Evolutionary conservation across 1,140 invertebrate genomes (phyloP).

Genomic region (Lanistes nyassanus): DNA sequence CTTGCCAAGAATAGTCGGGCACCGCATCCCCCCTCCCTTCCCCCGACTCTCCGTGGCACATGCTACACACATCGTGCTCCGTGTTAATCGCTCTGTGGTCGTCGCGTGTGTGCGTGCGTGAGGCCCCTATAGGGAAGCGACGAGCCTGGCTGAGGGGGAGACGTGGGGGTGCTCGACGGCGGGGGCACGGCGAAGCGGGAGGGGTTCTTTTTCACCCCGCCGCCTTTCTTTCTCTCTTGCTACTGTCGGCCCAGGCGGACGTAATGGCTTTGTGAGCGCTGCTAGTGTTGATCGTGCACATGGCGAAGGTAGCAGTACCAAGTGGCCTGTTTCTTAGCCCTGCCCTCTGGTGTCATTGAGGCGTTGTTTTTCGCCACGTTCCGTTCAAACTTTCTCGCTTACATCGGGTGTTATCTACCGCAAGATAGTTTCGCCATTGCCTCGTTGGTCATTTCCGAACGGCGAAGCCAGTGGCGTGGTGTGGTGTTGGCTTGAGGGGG

Average conservation of each 20-base stretch:
- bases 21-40: too few relatives aligned
- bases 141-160: background rate
- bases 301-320: conserved; percentile 1
- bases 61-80: background rate
- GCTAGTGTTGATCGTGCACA: conserved; percentile 27
- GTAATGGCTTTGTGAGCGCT: conserved; percentile 24
- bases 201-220: conserved; percentile 14
- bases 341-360: background rate
- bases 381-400: background rate
- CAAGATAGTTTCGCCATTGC: background rate
- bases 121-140: conserved; percentile 7
- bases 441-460: background rate
- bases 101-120: conserved; percentile 18
- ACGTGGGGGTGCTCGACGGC: background rate
- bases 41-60: background rate
- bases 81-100: background rate
- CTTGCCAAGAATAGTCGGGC: background rate
- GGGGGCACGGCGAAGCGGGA: background rate
- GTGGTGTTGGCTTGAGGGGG: background rate
- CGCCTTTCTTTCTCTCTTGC: conserved; percentile 1
- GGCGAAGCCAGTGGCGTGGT: background rate
- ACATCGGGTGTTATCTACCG: background rate
- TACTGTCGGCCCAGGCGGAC: conserved; percentile 22
- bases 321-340: too few relatives aligned
- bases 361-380: conserved; percentile 19